Evolutionary conservation across 2,888 invertebrate genomes (phyloP).

Genomic region (Cheilosia variabilis): DNA sequence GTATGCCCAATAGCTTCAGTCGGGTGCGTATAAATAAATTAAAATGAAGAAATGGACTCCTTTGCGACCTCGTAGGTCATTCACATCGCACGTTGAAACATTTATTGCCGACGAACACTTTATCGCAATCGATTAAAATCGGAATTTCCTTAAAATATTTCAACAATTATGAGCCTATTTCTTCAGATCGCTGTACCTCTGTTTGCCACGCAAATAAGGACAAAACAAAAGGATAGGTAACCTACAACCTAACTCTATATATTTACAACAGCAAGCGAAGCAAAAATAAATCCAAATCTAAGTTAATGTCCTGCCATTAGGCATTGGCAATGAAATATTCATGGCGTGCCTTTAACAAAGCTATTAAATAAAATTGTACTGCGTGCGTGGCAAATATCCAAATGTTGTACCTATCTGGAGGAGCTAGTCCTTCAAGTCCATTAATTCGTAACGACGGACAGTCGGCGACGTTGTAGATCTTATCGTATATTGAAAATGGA

Average conservation of each 20-base stretch:
- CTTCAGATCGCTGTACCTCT: conserved; percentile 1
- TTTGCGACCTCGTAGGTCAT: conserved; percentile 65
- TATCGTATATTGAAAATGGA: conserved; percentile 39
- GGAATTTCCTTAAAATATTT: conserved; percentile 56
- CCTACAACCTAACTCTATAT: no score
- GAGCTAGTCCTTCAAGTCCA: conserved; percentile 51
- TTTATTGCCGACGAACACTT: conserved; percentile 24
- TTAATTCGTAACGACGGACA: conserved; percentile 42
- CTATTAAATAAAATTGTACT: conserved; percentile 67
- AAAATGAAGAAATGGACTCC: no score
- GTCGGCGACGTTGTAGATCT: conserved; percentile 23
- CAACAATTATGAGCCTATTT: conserved; percentile 50
- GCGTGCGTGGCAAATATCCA: conserved; percentile 65
- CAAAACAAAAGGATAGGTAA: neutral
- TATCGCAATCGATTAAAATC: conserved; percentile 44
- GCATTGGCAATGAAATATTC: conserved; percentile 70
- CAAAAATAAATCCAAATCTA: conserved; percentile 46
- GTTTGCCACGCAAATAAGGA: neutral
- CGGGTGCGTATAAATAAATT: conserved; percentile 16
- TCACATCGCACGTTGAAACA: conserved; percentile 40
- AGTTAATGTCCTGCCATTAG: conserved; percentile 69
- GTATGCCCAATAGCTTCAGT: conserved; percentile 20
- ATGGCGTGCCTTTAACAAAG: conserved; percentile 65
- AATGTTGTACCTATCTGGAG: conserved; percentile 21
- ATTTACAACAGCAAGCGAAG: conserved; percentile 2